Percentiles rank a stretch among this genome's conserved stretches.
Conservation (phyloP, 2,797 vertebrate genomes). For the Lithobates sylvaticus region DNA sequence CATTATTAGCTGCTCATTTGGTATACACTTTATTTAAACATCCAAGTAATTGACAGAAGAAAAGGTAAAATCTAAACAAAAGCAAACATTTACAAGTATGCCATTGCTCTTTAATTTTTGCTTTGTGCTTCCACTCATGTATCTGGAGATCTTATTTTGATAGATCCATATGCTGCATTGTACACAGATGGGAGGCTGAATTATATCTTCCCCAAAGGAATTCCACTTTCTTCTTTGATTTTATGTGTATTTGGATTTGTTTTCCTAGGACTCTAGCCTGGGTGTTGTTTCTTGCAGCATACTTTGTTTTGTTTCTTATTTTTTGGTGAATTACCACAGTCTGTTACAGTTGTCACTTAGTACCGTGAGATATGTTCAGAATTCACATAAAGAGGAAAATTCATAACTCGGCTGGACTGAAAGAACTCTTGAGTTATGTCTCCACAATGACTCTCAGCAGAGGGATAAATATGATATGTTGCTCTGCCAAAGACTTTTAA, state of each 20-base stretch:
- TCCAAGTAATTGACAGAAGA: not conserved
- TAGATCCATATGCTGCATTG: slow-evolving; percentile 50
- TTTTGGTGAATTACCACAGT: slow-evolving; percentile 60
- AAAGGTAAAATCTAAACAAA: not conserved
- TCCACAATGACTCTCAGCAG: slow-evolving; percentile 61
- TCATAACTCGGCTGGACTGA: slow-evolving; percentile 57
- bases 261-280: slow-evolving; percentile 39
- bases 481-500: slow-evolving; percentile 52
- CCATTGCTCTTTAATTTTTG: slow-evolving; percentile 27
- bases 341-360: slow-evolving; percentile 62
- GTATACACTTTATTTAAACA: not conserved
- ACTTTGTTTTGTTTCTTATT: slow-evolving; percentile 58
- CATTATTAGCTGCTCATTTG: not conserved
- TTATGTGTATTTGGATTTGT: slow-evolving; percentile 44
- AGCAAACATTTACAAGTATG: not conserved
- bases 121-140: slow-evolving; percentile 30
- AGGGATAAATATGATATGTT: slow-evolving; percentile 61
- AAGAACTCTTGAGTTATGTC: slow-evolving; percentile 60
- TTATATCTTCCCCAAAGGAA: slow-evolving; percentile 17
- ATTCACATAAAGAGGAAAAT: slow-evolving; percentile 59
- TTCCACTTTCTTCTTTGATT: slow-evolving; percentile 46
- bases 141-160: slow-evolving; percentile 50
- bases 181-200: slow-evolving; percentile 45
- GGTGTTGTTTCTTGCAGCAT: slow-evolving; percentile 38
- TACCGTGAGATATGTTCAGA: slow-evolving; percentile 59